Percentiles rank a stretch among this genome's conserved stretches.
Evolutionary conservation across 1,140 invertebrate species (phyloP).

Genomic region (Pseudomyrmex cubaensis): DNA sequence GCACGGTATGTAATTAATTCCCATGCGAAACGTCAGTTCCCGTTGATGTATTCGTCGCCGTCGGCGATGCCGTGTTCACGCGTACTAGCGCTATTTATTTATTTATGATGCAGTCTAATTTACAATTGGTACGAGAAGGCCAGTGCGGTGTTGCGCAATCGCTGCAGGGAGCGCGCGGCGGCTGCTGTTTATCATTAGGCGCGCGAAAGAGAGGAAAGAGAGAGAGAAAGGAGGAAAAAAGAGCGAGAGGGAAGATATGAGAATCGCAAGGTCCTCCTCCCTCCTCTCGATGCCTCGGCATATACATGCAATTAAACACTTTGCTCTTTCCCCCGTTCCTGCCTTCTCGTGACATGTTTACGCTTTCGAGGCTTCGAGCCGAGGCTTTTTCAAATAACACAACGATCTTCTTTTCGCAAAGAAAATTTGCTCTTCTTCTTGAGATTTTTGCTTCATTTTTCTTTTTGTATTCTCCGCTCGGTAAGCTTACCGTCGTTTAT

Average conservation of each 20-base stretch:
- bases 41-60: neutral
- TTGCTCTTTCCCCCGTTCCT: slow-evolving; percentile 45
- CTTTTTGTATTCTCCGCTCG: neutral
- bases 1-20: slow-evolving; percentile 58
- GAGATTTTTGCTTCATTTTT: neutral
- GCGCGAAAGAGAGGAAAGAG: slow-evolving; percentile 67
- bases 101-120: slow-evolving; percentile 81
- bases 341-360: slow-evolving; percentile 28
- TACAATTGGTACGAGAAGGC: slow-evolving; percentile 79
- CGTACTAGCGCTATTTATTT: slow-evolving; percentile 79
- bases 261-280: slow-evolving; percentile 61
- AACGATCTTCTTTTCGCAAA: neutral
- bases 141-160: slow-evolving; percentile 74
- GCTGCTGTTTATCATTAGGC: slow-evolving; percentile 75
- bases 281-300: slow-evolving; percentile 20
- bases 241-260: neutral
- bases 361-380: slow-evolving; percentile 23
- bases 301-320: slow-evolving; percentile 63
- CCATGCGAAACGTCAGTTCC: neutral
- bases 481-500: no score
- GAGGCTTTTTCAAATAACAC: slow-evolving; percentile 28
- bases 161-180: slow-evolving; percentile 72
- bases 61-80: slow-evolving; percentile 5
- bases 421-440: neutral
- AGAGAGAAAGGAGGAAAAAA: slow-evolving; percentile 6